phyloP scores from a whole-genome alignment of 2,888 invertebrate genomes.

The Eristalis arbustorum region DNA sequence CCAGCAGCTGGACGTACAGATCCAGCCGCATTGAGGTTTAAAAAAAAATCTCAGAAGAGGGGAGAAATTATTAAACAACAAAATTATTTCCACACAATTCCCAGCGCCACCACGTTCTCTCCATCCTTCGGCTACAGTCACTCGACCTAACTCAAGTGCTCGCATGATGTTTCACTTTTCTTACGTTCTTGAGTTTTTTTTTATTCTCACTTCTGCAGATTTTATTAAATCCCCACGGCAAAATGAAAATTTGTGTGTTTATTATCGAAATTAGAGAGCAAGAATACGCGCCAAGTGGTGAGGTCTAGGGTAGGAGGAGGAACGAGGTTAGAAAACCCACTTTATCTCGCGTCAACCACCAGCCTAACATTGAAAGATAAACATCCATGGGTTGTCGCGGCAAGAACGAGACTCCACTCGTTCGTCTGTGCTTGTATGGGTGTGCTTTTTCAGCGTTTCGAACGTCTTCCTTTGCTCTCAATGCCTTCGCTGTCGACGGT shows the following conservation, averaged over 20 bases:
- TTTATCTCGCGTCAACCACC: constrained; percentile 54
- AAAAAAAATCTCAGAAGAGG: background rate
- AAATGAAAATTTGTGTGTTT: constrained; percentile 60
- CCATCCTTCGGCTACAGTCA: background rate
- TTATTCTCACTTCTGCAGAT: constrained; percentile 44
- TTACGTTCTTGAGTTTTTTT: constrained; percentile 16
- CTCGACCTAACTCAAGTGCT: constrained; percentile 25
- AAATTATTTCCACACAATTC: constrained; percentile 32
- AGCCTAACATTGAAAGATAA: constrained; percentile 51
- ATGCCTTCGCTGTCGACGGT: background rate
- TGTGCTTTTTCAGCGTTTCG: constrained; percentile 10
- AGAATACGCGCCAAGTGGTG: background rate
- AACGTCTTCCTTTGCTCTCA: constrained; percentile 11
- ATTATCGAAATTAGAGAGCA: constrained; percentile 61
- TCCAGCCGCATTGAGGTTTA: background rate
- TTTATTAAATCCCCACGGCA: constrained; percentile 59
- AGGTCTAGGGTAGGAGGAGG: background rate
- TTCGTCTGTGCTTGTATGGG: constrained; percentile 9
- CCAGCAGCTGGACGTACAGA: background rate
- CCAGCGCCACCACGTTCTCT: background rate
- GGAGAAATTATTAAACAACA: background rate
- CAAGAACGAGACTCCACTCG: constrained; percentile 16
- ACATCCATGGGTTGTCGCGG: constrained; percentile 47
- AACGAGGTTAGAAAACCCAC: constrained; percentile 15
- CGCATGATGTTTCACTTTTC: constrained; percentile 41